These are phyloP conservation scores for Muricea muricata DNA, from an alignment of 92 coral and sea anemone species.

Conservation along the genomic window DNA sequence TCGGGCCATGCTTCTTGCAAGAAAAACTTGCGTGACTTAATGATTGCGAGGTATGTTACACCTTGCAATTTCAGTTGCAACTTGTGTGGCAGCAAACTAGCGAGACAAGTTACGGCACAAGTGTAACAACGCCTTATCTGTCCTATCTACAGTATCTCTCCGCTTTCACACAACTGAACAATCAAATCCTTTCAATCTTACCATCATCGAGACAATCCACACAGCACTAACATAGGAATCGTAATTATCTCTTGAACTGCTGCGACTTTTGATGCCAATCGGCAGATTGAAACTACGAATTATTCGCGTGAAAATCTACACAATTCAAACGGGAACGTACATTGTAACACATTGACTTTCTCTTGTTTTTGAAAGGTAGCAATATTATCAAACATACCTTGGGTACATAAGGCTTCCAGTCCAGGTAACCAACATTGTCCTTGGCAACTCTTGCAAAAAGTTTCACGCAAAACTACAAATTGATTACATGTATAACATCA, in stretches of 20 bases:
- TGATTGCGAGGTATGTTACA: too few species aligned
- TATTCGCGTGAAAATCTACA: conserved; percentile 86
- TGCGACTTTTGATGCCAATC: conserved; percentile 70
- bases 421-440: conserved; percentile 83
- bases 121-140: too few species aligned
- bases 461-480: conserved; percentile 79
- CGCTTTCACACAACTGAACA: too few species aligned
- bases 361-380: not conserved
- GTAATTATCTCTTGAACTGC: conserved; percentile 50
- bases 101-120: too few species aligned
- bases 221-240: conserved; percentile 69
- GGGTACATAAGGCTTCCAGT: conserved; percentile 85
- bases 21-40: too few species aligned
- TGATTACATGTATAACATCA: not conserved
- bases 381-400: conserved; percentile 57
- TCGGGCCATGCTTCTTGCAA: too few species aligned
- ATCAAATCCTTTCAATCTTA: too few species aligned
- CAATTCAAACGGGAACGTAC: not conserved
- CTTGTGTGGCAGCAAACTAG: too few species aligned
- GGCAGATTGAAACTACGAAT: conserved; percentile 83
- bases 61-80: too few species aligned
- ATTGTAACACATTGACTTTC: not conserved
- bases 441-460: conserved; percentile 84
- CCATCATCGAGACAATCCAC: conserved; percentile 81
- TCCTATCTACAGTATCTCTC: too few species aligned